Percentiles rank a stretch among this genome's conserved stretches.
Conservation (phyloP, 2,113 vertebrate species). For the Meriones unguiculatus region DNA sequence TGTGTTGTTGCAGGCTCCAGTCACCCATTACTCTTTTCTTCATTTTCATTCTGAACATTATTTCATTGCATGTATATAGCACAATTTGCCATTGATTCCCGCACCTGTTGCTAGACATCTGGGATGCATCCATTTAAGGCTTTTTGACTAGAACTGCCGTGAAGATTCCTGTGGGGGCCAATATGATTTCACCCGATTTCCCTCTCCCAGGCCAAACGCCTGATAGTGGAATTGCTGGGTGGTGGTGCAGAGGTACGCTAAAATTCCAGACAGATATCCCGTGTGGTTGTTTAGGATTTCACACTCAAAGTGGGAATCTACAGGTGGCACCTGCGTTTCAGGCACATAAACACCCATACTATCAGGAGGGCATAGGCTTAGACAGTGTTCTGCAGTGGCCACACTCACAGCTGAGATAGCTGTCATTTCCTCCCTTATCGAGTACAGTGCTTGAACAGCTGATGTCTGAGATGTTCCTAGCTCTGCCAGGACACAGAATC, state of each 20-base stretch:
- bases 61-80: not conserved
- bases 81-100: not conserved
- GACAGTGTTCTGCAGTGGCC: accelerated
- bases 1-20: not conserved
- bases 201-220: not conserved
- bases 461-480: not conserved
- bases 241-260: not conserved
- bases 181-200: not conserved
- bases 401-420: not conserved
- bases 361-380: no score
- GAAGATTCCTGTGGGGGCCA: not conserved
- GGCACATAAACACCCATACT: not conserved
- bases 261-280: not conserved
- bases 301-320: not conserved
- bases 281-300: not conserved
- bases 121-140: not conserved
- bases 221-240: not conserved
- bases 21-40: not conserved
- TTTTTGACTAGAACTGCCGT: not conserved
- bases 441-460: not conserved
- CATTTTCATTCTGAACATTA: not conserved
- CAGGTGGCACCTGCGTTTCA: not conserved
- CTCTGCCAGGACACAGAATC: not conserved
- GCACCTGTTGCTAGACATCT: not conserved
- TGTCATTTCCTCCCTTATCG: not conserved